Conservation (phyloP, 2,113 vertebrate genomes). For the Eurystomus gularis region DNA sequence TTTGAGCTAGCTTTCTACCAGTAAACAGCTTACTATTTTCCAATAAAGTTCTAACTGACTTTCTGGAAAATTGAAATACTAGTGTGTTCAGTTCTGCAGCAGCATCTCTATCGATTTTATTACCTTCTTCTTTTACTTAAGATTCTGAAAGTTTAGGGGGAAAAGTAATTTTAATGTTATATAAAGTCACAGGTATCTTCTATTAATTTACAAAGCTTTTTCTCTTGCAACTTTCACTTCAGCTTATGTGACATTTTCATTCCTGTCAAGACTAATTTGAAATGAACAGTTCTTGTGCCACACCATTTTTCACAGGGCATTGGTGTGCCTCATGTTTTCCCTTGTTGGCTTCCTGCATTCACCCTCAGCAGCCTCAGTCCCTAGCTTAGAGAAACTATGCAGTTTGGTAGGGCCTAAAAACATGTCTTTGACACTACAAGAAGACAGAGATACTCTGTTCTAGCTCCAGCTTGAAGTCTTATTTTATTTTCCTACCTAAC, state of each 20-base stretch:
- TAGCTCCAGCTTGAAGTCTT: neutral
- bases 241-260: neutral
- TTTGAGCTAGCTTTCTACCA: neutral
- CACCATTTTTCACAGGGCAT: neutral
- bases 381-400: neutral
- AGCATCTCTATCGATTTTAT: neutral
- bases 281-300: neutral
- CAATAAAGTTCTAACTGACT: neutral
- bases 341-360: neutral
- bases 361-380: neutral
- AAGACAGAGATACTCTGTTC: neutral
- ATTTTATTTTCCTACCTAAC: neutral
- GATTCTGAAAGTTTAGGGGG: neutral
- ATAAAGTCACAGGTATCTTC: neutral
- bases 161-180: neutral
- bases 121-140: neutral
- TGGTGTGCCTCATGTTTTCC: neutral
- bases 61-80: neutral
- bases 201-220: neutral
- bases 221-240: neutral
- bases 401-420: neutral
- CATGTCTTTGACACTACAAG: neutral
- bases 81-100: neutral
- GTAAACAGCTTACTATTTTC: neutral
- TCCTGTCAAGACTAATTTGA: neutral